Percentiles rank a stretch among this genome's conserved stretches.
phyloP scores from a whole-genome alignment of 2,113 vertebrate genomes.

The Peromyscus polionotus region DNA sequence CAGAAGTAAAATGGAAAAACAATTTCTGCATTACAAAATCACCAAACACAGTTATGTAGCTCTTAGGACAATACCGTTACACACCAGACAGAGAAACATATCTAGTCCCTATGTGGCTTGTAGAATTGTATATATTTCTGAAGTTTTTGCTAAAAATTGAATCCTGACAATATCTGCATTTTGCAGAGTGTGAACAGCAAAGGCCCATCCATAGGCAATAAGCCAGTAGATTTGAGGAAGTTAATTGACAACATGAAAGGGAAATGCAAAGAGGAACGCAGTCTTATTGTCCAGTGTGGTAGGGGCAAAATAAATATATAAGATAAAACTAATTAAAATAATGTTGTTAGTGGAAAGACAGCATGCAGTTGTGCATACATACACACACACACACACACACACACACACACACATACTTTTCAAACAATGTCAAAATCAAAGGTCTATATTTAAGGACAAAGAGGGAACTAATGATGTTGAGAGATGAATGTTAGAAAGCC shows the following conservation, averaged over 20 bases:
- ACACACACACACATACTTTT: background rate
- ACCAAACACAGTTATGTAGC: background rate
- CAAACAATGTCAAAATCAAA: background rate
- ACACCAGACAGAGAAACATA: background rate
- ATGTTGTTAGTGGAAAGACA: background rate
- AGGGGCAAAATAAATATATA: background rate
- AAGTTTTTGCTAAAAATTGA: conserved; percentile 37
- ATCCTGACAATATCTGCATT: background rate
- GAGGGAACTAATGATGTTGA: background rate
- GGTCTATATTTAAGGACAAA: background rate
- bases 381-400: background rate
- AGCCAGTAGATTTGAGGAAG: background rate
- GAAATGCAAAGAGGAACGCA: background rate
- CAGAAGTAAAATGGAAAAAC: background rate
- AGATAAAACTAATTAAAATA: background rate
- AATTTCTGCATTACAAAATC: background rate
- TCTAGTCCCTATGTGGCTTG: background rate
- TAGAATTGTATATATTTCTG: conserved; percentile 11
- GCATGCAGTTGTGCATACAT: too few species aligned
- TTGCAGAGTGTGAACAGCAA: background rate
- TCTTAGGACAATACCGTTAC: background rate
- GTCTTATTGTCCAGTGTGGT: background rate
- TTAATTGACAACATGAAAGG: background rate
- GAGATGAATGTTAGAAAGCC: background rate
- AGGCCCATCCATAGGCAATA: background rate